Percentiles rank a stretch among this genome's conserved stretches.
These are phyloP conservation scores for Platycercus adscitus DNA, from an alignment of 2,113 vertebrate species.

Conservation along the genomic window DNA sequence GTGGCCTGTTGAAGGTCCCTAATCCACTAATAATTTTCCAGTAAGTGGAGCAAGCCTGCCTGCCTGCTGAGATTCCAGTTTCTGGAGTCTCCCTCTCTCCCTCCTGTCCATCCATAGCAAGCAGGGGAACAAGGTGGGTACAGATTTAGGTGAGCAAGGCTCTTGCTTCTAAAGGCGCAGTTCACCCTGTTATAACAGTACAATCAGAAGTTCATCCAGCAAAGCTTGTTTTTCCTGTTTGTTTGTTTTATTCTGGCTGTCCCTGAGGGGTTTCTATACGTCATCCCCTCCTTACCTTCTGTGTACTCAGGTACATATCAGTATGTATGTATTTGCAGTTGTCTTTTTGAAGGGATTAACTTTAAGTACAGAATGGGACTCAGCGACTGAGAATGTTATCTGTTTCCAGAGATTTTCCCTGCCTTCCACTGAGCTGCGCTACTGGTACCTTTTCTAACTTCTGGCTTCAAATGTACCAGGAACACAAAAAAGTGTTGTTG, in stretches of 20 bases:
- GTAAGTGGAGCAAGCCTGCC: not conserved
- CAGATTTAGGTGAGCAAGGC: not conserved
- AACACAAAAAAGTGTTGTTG: conserved; percentile 8
- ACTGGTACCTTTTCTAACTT: not conserved
- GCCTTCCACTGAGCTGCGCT: not conserved
- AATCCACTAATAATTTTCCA: not conserved
- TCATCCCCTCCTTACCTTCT: not conserved
- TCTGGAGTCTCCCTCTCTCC: not conserved
- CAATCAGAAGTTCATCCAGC: not conserved
- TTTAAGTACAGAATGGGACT: not conserved
- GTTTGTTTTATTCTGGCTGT: not conserved
- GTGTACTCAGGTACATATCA: not conserved
- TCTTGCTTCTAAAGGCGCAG: not conserved
- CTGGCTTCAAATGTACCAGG: conserved; percentile 10
- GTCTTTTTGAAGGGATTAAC: conserved; percentile 22
- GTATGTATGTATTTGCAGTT: not conserved
- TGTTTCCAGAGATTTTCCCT: not conserved
- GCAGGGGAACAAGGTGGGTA: not conserved
- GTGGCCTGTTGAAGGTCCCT: not conserved
- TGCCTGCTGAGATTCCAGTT: not conserved
- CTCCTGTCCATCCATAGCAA: not conserved
- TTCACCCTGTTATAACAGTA: not conserved
- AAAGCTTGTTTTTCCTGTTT: not conserved
- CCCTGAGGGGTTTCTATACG: not conserved
- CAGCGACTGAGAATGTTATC: conserved; percentile 24